Base-by-base conservation (phyloP, 2,113 vertebrate genomes). In the Paraplagusia blochii region DNA sequence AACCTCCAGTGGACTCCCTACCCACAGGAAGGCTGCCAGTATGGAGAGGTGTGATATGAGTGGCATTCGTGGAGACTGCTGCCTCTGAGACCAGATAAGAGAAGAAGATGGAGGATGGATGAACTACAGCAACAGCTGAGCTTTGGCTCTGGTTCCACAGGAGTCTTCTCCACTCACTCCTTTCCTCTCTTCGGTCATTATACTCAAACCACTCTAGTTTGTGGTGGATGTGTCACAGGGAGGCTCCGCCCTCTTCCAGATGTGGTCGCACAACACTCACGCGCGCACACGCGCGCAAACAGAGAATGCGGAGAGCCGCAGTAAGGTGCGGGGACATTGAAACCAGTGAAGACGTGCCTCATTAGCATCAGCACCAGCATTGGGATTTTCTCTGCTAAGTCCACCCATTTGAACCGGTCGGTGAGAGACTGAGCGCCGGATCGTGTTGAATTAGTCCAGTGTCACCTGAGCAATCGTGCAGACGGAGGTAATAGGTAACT, bases 171-270 rank as follows among this genome's bases (percentile, higher is more conserved):
- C n/a, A n/a, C n/a, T n/a, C n/a, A n/a, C n/a, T n/a, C n/a, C n/a
- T n/a, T n/a, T n/a, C n/a, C n/a, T n/a, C n/a, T n/a, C n/a, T n/a
- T n/a, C n/a, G n/a, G n/a, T n/a, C n/a, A n/a, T n/a, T n/a, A n/a
- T n/a, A n/a, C n/a, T n/a, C n/a, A n/a, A n/a, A n/a, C n/a, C n/a
- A n/a, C n/a, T 29, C 22, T 85, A 84, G 84, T 63, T 72, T 53
- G 44, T 50, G 50, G 54, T 42, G 11, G 61, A 45, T 36, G 53
- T 75, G 59, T 58, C 56, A 69, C 53, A 58, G 70, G 39, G 48
- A 40, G 60, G 72, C 49, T 58, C 83, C 79, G 72, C 85, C 85
- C 81, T 70, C 59, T 58, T 76, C 82, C 88, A 88, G 87, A 86
- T 89, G 85, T 85, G 83, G 60, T 36, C 58, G 51, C 58, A 72